phyloP scores from a whole-genome alignment of 2,797 vertebrate species.

The Myiotriccus ornatus region DNA sequence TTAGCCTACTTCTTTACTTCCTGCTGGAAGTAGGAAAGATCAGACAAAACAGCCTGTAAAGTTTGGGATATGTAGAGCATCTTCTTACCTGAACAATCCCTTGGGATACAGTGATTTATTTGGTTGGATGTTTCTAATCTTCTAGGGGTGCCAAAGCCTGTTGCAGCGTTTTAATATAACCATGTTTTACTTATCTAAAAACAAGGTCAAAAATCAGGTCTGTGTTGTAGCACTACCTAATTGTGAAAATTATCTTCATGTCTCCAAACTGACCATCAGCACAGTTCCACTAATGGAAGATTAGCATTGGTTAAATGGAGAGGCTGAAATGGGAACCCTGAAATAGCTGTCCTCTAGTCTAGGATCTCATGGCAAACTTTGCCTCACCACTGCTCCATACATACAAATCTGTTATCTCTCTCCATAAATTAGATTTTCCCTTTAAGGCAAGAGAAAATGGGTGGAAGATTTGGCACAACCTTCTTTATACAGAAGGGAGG shows the following conservation, averaged over 20 bases:
- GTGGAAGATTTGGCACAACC: not conserved
- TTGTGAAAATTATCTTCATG: not conserved
- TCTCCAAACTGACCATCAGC: not conserved
- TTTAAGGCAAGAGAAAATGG: not conserved
- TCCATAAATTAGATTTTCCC: not conserved
- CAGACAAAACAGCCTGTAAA: not conserved
- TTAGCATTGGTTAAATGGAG: not conserved
- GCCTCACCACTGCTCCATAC: not conserved
- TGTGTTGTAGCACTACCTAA: not conserved
- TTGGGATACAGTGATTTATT: not conserved
- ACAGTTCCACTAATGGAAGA: not conserved
- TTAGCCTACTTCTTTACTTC: not conserved
- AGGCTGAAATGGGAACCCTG: not conserved
- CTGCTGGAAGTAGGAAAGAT: not conserved
- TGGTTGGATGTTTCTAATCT: not conserved
- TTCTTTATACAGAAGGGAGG: not conserved
- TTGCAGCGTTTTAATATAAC: not conserved
- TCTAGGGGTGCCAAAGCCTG: not conserved
- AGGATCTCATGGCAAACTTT: not conserved
- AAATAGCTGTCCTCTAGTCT: not conserved
- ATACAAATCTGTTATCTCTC: not conserved
- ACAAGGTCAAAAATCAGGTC: not conserved
- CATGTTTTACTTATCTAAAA: not conserved
- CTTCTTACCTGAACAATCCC: not conserved
- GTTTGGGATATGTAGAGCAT: not conserved